A percentile compares a stretch with the other conserved stretches of the same genome.
Conservation (phyloP, 2,113 vertebrate genomes). For the Anolis carolinensis region DNA sequence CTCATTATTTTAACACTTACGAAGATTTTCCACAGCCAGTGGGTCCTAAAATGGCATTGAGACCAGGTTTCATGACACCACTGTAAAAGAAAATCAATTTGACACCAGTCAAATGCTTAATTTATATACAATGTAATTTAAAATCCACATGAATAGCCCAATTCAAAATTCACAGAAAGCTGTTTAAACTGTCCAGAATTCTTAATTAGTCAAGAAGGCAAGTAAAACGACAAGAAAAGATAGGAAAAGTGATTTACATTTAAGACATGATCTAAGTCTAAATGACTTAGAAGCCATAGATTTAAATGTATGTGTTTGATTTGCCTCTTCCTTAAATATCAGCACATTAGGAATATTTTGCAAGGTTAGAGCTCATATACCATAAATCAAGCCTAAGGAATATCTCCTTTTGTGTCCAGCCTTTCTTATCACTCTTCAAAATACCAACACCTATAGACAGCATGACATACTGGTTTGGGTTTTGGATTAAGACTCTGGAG, state of each 20-base stretch:
- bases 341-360: neutral
- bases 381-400: neutral
- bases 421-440: no score
- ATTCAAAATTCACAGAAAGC: neutral
- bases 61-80: slow-evolving; percentile 86
- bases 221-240: neutral
- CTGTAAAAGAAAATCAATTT: slow-evolving; percentile 63
- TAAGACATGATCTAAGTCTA: neutral
- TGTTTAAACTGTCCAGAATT: neutral
- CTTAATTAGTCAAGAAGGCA: neutral
- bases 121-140: neutral
- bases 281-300: neutral
- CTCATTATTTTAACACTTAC: slow-evolving; percentile 74
- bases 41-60: slow-evolving; percentile 87
- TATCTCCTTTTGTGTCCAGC: no score
- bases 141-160: neutral
- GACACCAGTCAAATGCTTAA: neutral
- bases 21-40: slow-evolving; percentile 89
- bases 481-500: no score
- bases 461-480: no score
- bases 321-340: neutral
- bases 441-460: no score
- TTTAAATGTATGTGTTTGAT: neutral
- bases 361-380: neutral
- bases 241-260: neutral